Evolutionary conservation across 37 sponge, comb jelly and placozoan genomes (phyloP).

Genomic region (Aplysina aerophoba): DNA sequence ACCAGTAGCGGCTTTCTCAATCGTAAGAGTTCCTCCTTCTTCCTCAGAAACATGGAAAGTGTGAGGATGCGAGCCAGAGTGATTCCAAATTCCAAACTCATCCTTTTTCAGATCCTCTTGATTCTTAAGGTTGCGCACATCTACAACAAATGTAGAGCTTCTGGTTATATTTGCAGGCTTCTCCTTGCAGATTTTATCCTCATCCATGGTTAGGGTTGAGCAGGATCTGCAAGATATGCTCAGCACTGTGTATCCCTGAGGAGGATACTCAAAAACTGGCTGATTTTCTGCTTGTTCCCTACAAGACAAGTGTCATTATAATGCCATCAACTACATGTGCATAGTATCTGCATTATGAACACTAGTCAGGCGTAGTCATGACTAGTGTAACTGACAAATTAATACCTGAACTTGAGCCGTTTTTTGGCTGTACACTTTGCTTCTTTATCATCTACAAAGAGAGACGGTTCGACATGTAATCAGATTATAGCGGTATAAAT

Average conservation of each 20-base stretch:
- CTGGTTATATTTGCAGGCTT: constrained; percentile 21
- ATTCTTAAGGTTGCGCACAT: constrained; percentile 30
- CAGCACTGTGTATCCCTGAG: constrained; percentile 32
- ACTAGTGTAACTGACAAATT: neutral
- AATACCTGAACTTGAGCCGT: neutral
- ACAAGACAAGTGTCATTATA: neutral
- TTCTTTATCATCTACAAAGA: no score
- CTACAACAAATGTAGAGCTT: constrained; percentile 42
- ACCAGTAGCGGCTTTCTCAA: constrained; percentile 56
- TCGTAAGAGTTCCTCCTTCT: constrained; percentile 22
- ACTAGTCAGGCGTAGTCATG: neutral
- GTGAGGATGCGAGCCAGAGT: constrained; percentile 47
- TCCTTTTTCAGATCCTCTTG: constrained; percentile 50
- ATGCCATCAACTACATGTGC: constrained; percentile 2
- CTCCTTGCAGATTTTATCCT: constrained; percentile 26
- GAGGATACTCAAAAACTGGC: constrained; percentile 48
- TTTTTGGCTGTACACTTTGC: no score
- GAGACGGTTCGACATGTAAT: no score
- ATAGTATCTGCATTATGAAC: constrained; percentile 6
- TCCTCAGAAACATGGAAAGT: neutral
- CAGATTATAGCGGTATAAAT: no score
- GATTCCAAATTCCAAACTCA: constrained; percentile 53
- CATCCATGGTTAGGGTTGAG: constrained; percentile 38
- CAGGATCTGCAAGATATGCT: constrained; percentile 40
- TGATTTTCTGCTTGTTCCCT: neutral